These are phyloP conservation scores for Rhinolophus ferrumequinum DNA, from an alignment of 2,113 vertebrate genomes.

Conservation along the genomic window DNA sequence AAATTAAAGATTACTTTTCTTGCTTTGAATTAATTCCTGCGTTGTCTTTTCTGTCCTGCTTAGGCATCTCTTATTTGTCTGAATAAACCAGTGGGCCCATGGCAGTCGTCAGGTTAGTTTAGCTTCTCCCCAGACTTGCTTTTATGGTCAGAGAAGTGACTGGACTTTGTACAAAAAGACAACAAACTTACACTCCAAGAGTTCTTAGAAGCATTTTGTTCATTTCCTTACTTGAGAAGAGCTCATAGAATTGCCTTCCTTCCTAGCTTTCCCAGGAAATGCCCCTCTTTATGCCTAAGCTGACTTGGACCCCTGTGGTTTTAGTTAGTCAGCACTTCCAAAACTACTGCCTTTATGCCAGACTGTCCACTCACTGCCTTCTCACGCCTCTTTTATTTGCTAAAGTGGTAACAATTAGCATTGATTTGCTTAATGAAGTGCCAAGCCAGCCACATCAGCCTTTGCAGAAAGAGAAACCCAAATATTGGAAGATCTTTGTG, in stretches of 20 bases:
- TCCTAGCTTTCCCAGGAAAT: not conserved
- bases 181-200: not conserved
- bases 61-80: not conserved
- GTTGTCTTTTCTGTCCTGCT: not conserved
- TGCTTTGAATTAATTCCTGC: not conserved
- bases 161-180: not conserved
- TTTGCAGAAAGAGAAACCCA: slow-evolving; percentile 21
- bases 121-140: not conserved
- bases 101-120: not conserved
- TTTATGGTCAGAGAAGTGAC: not conserved
- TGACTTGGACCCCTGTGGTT: not conserved
- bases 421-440: slow-evolving; percentile 6
- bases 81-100: not conserved
- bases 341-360: not conserved
- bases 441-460: not conserved
- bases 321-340: not conserved
- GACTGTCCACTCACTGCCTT: not conserved
- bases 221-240: not conserved
- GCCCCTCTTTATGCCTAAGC: fast-evolving
- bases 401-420: slow-evolving; percentile 10
- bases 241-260: not conserved
- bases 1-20: not conserved
- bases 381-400: not conserved
- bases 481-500: not conserved
- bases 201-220: not conserved